These are phyloP conservation scores for Antheraea assamensis DNA, from an alignment of 2,888 invertebrate genomes.

Conservation along the genomic window DNA sequence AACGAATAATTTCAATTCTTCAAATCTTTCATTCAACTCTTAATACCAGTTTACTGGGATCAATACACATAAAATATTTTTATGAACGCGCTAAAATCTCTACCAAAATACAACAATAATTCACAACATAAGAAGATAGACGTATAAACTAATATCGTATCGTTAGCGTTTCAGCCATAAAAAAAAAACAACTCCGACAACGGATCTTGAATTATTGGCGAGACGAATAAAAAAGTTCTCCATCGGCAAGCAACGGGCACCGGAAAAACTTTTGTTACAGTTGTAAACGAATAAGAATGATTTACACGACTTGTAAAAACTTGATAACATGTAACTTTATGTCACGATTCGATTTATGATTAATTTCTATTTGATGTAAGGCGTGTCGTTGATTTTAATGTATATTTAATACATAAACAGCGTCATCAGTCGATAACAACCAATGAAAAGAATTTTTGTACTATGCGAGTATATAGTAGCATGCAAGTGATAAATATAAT, in stretches of 20 bases:
- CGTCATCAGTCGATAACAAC: too few species aligned
- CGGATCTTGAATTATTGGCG: slow-evolving; percentile 68
- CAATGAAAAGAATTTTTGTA: too few species aligned
- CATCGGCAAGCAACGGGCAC: slow-evolving; percentile 41
- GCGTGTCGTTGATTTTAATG: not conserved
- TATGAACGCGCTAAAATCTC: not conserved
- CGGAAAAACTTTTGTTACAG: slow-evolving; percentile 65
- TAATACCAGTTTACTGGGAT: not conserved
- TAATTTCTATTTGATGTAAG: slow-evolving; percentile 23
- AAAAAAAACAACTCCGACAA: slow-evolving; percentile 64
- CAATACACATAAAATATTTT: slow-evolving; percentile 2
- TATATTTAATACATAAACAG: not conserved
- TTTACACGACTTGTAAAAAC: slow-evolving; percentile 68
- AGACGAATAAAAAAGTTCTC: slow-evolving; percentile 61
- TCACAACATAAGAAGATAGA: slow-evolving; percentile 49
- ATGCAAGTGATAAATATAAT: too few species aligned
- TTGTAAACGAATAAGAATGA: slow-evolving; percentile 72
- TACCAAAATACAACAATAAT: slow-evolving; percentile 60
- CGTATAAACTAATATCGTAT: slow-evolving; percentile 63
- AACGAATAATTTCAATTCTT: not conserved
- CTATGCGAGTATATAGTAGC: too few species aligned
- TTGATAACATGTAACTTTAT: slow-evolving; percentile 54
- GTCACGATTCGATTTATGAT: slow-evolving; percentile 41
- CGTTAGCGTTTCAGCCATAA: slow-evolving; percentile 57
- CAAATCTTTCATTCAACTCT: not conserved